phyloP scores from a whole-genome alignment of 2,888 invertebrate genomes.

The Coelopa pilipes region DNA sequence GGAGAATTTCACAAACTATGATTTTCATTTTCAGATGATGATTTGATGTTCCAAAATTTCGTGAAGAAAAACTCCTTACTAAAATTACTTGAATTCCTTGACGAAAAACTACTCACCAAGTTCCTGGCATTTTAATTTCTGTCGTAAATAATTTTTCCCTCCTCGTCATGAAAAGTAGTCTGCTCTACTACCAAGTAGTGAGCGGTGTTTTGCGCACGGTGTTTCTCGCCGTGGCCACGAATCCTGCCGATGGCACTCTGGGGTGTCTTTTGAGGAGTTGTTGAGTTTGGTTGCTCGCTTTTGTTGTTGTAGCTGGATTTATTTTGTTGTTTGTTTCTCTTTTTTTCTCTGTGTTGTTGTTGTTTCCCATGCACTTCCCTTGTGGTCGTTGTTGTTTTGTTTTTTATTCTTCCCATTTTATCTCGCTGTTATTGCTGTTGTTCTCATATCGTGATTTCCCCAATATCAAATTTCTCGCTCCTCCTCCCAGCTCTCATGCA shows the following conservation, averaged over 20 bases:
- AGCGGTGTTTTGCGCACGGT: no score
- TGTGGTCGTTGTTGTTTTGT: background rate
- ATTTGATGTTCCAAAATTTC: no score
- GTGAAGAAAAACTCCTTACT: no score
- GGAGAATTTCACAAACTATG: no score
- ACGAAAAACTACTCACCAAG: no score
- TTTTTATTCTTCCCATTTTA: background rate
- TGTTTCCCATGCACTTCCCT: background rate
- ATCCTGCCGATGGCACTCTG: background rate
- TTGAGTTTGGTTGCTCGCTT: background rate
- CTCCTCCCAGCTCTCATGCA: background rate
- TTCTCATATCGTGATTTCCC: background rate
- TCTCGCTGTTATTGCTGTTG: background rate
- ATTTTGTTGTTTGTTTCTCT: background rate
- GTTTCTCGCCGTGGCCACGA: background rate
- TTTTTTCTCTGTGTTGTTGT: background rate
- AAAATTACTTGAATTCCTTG: no score
- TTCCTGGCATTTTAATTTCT: no score
- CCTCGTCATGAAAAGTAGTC: no score
- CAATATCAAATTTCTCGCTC: background rate
- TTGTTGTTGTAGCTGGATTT: no score
- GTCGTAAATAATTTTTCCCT: no score
- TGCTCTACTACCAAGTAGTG: background rate
- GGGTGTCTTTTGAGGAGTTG: conserved; percentile 8
- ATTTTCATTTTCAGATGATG: no score